These are phyloP conservation scores for Gymnarchus niloticus DNA, from an alignment of 2,113 vertebrate species.

Conservation along the genomic window DNA sequence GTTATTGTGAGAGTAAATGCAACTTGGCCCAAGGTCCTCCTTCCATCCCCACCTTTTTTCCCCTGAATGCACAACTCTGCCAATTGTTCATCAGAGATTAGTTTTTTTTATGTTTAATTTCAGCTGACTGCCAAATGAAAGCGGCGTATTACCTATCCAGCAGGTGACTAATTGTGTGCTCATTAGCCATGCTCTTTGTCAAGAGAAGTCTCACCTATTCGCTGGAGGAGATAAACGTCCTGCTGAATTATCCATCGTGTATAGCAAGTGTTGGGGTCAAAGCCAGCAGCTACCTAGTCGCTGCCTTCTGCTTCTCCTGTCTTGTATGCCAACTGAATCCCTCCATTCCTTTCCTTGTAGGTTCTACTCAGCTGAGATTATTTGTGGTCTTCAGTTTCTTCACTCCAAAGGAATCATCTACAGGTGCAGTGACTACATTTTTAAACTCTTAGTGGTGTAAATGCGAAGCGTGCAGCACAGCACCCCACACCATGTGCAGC, in stretches of 20 bases:
- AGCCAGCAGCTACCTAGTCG: conserved; percentile 28
- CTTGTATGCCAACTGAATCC: neutral
- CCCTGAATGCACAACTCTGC: neutral
- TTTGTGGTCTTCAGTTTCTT: conserved; percentile 91
- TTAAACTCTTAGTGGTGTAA: neutral
- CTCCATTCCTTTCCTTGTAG: conserved; percentile 51
- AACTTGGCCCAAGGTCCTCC: neutral
- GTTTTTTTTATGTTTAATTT: neutral
- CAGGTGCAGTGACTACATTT: conserved; percentile 63
- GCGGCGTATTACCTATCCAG: neutral
- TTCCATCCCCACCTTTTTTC: neutral
- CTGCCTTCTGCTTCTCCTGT: neutral
- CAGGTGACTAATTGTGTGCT: neutral
- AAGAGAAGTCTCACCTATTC: conserved; percentile 49
- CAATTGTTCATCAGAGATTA: neutral
- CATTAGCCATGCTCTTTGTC: conserved; percentile 36
- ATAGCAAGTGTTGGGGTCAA: conserved; percentile 4
- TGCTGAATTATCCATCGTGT: conserved; percentile 56
- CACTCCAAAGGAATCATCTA: conserved; percentile 94
- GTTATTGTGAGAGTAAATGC: neutral
- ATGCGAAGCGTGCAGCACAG: neutral
- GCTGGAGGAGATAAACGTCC: conserved; percentile 51
- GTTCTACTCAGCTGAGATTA: conserved; percentile 91
- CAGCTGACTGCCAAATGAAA: neutral
- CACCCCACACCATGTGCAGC: neutral